A percentile compares a stretch with the other conserved stretches of the same genome.
Conservation (phyloP, 2,888 invertebrate genomes). For the Cosmopolites sordidus region DNA sequence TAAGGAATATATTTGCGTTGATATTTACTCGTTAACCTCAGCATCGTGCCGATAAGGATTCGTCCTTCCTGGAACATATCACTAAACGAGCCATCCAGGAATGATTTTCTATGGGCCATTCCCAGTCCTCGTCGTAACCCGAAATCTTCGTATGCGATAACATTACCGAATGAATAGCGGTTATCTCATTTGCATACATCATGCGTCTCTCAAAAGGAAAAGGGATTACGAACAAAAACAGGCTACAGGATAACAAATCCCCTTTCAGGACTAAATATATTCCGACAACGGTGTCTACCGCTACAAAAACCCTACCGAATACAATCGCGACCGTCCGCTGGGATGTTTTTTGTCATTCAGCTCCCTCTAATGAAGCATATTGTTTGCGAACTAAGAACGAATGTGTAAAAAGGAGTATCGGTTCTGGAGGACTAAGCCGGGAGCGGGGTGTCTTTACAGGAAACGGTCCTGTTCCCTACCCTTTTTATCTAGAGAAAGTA, state of each 20-base stretch:
- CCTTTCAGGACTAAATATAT: constrained; percentile 2
- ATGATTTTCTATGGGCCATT: too few relatives aligned
- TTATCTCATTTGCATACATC: constrained; percentile 1
- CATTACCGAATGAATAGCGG: not conserved
- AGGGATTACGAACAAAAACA: not conserved
- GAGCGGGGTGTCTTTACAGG: not conserved
- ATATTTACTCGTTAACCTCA: too few relatives aligned
- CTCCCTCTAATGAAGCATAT: constrained; percentile 1
- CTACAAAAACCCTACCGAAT: not conserved
- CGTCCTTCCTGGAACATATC: too few relatives aligned
- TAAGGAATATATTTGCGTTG: too few relatives aligned
- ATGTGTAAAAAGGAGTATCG: constrained; percentile 1
- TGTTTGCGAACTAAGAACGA: not conserved
- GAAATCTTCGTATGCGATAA: not conserved
- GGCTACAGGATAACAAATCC: constrained; percentile 1
- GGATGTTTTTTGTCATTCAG: not conserved
- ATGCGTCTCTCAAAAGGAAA: constrained; percentile 1
- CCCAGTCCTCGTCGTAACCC: too few relatives aligned
- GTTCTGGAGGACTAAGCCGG: not conserved
- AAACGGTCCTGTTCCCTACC: too few relatives aligned
- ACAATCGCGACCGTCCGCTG: not conserved
- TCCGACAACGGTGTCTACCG: not conserved
- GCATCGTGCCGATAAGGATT: too few relatives aligned
- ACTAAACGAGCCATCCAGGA: too few relatives aligned
- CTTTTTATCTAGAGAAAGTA: too few relatives aligned